Percentiles rank a stretch among this genome's conserved stretches.
These are phyloP conservation scores for Aurelia aurita DNA, from an alignment of 30 jellyfish, hydroid and myxozoan genomes.

Conservation along the genomic window DNA sequence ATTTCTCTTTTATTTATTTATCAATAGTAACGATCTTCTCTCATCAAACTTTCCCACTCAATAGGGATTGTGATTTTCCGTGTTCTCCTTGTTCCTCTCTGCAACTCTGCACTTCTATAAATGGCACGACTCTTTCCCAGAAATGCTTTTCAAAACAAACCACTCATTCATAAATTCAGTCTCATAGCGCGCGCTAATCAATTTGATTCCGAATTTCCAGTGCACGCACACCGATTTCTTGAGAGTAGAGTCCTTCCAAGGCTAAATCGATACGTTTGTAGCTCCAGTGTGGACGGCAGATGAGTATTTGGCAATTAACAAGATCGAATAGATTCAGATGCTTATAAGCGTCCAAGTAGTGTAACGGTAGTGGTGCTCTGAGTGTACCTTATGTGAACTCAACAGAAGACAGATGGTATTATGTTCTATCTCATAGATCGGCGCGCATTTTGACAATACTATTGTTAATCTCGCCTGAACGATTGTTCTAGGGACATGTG, in stretches of 20 bases:
- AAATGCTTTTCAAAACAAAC: background rate
- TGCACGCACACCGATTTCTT: too few species aligned
- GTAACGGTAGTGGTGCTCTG: too few species aligned
- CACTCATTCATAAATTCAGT: background rate
- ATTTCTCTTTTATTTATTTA: background rate
- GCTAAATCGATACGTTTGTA: too few species aligned
- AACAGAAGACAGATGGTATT: slow-evolving; percentile 40
- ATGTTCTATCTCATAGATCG: slow-evolving; percentile 22
- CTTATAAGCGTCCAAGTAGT: too few species aligned
- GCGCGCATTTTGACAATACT: slow-evolving; percentile 66
- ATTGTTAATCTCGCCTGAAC: slow-evolving; percentile 36
- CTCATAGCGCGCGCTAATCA: background rate
- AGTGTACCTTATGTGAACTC: too few species aligned
- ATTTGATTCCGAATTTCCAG: background rate
- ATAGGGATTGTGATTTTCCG: background rate
- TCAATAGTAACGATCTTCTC: background rate
- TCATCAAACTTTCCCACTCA: too few species aligned
- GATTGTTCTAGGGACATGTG: slow-evolving; percentile 79
- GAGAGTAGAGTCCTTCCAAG: too few species aligned
- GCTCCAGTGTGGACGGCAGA: too few species aligned
- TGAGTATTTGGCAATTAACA: too few species aligned
- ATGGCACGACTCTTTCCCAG: background rate
- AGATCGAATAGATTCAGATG: too few species aligned
- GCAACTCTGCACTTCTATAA: background rate
- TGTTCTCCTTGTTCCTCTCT: background rate